Evolutionary conservation across 2,113 vertebrate species (phyloP).

Genomic region (Brachyhypopomus gauderio): DNA sequence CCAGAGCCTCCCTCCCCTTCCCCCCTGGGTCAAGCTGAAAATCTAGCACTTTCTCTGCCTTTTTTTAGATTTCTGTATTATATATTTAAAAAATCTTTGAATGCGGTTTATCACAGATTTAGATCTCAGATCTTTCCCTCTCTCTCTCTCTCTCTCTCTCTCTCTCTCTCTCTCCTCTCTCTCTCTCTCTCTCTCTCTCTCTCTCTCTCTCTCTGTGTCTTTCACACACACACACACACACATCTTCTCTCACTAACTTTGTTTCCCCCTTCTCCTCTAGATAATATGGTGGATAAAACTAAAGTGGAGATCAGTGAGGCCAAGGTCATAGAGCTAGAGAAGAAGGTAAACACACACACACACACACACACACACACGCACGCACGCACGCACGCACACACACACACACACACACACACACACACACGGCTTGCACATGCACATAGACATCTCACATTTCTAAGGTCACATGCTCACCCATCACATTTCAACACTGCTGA

Average conservation of each 20-base stretch:
- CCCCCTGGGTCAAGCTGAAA: constrained; percentile 5
- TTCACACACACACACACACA: too few species aligned
- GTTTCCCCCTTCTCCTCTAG: constrained; percentile 62
- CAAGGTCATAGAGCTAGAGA: constrained; percentile 82
- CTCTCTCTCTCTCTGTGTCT: too few species aligned
- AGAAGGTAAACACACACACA: constrained; percentile 73
- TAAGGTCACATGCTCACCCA: constrained; percentile 35
- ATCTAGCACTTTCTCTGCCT: background rate
- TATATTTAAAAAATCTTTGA: background rate
- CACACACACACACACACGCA: too few species aligned
- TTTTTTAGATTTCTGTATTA: constrained; percentile 11
- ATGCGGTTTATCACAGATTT: background rate
- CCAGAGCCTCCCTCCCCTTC: background rate
- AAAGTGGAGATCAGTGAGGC: constrained; percentile 84
- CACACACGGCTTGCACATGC: constrained; percentile 10
- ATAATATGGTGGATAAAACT: constrained; percentile 85
- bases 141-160: constrained; percentile 22
- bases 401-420: constrained; percentile 39
- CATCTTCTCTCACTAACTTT: background rate
- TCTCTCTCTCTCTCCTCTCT: constrained; percentile 11
- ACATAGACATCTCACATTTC: background rate
- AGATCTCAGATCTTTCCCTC: background rate
- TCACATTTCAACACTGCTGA: constrained; percentile 1
- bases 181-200: too few species aligned
- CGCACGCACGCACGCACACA: constrained; percentile 10